phyloP scores from a whole-genome alignment of 2,797 vertebrate genomes.

The Pipistrellus nathusii region DNA sequence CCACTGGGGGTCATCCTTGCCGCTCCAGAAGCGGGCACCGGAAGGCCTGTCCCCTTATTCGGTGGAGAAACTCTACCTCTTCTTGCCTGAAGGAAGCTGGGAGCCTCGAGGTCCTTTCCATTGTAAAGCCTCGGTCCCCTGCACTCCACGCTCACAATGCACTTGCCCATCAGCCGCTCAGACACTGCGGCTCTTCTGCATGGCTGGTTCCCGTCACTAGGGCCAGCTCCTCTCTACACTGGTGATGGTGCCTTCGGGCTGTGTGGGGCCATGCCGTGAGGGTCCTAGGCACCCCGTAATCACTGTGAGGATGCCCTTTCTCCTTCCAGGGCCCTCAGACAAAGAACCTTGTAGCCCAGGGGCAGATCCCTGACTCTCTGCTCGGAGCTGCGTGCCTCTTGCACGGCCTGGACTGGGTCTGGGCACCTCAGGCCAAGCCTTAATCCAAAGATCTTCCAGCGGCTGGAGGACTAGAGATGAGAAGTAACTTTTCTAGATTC shows the following conservation, averaged over 20 bases:
- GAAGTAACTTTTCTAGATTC: neutral
- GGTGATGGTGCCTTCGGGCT: neutral
- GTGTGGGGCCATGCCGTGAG: neutral
- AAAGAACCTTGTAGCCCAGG: neutral
- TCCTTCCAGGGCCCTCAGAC: neutral
- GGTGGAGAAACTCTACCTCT: neutral
- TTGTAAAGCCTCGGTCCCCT: neutral
- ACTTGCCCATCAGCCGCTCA: neutral
- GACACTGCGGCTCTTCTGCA: neutral
- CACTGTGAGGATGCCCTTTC: neutral
- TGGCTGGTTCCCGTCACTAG: neutral
- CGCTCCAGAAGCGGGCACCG: neutral
- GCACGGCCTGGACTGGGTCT: neutral
- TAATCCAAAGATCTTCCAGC: neutral
- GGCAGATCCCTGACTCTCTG: too few species aligned
- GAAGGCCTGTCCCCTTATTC: neutral
- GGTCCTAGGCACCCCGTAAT: neutral
- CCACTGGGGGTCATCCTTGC: neutral
- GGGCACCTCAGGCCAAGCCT: neutral
- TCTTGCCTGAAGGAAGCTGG: neutral
- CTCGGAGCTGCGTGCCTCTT: neutral
- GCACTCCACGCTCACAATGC: accelerated
- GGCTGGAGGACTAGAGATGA: neutral
- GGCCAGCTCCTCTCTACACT: neutral
- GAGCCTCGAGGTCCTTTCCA: neutral